These are phyloP conservation scores for Chondrosia reniformis DNA, from an alignment of 37 sponge, comb jelly and placozoan species.

Conservation along the genomic window DNA sequence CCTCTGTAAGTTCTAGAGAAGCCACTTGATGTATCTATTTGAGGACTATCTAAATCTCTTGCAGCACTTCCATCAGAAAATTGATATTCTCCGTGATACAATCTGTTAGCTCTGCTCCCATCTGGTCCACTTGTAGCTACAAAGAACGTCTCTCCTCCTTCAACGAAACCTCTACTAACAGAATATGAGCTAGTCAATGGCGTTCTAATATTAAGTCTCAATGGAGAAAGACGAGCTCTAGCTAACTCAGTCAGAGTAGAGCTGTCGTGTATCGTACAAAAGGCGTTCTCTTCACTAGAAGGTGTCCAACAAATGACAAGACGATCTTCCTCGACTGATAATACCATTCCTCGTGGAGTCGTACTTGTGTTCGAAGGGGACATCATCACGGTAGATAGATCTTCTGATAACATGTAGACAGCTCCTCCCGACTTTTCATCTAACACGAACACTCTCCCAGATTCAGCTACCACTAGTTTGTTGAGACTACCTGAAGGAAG, in stretches of 20 bases:
- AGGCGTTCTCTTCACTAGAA: not conserved
- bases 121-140: not conserved
- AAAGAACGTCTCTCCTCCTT: constrained; percentile 10
- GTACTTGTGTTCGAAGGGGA: not conserved
- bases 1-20: not conserved
- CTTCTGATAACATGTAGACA: constrained; percentile 16
- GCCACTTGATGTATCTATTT: not conserved
- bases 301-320: constrained; percentile 12
- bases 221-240: no score
- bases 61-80: not conserved
- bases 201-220: not conserved
- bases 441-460: constrained; percentile 6
- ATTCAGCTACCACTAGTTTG: not conserved
- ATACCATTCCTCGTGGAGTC: constrained; percentile 15
- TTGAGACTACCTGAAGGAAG: constrained; percentile 4
- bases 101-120: not conserved
- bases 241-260: not conserved
- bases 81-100: constrained; percentile 11
- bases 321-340: not conserved
- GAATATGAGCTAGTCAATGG: not conserved
- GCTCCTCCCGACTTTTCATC: constrained; percentile 10
- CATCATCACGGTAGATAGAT: not conserved
- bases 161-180: not conserved
- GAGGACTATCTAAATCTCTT: not conserved
- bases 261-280: constrained; percentile 4